These are phyloP conservation scores for Microcebus jonahi DNA, from an alignment of 2,113 vertebrate species.

Conservation along the genomic window DNA sequence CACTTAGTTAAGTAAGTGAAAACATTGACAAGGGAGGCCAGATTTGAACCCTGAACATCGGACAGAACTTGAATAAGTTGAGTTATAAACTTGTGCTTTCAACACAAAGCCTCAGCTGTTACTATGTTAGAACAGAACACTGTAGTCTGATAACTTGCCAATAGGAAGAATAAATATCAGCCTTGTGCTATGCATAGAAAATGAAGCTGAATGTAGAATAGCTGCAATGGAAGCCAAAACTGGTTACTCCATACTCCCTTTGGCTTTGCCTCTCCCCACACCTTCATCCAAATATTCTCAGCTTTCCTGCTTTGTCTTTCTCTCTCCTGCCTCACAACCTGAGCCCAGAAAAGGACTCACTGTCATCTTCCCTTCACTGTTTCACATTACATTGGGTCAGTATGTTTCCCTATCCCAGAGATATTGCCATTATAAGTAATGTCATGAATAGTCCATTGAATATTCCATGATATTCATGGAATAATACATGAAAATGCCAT, in stretches of 20 bases:
- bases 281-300: background rate
- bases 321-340: no score
- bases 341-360: background rate
- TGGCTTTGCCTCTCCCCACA: background rate
- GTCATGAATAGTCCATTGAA: no score
- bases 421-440: background rate
- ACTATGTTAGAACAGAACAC: background rate
- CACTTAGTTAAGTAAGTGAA: background rate
- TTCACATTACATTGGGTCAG: background rate
- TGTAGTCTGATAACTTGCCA: background rate
- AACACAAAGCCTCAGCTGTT: background rate
- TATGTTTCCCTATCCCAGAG: background rate
- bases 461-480: no score
- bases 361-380: background rate
- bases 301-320: background rate
- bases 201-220: background rate
- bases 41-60: background rate
- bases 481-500: no score
- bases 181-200: background rate
- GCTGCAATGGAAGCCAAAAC: background rate
- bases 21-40: background rate
- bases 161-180: background rate
- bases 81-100: background rate
- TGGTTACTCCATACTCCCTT: background rate
- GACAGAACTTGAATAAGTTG: background rate